phyloP scores from a whole-genome alignment of 1,140 invertebrate species.

The Drosophila grimshawi region DNA sequence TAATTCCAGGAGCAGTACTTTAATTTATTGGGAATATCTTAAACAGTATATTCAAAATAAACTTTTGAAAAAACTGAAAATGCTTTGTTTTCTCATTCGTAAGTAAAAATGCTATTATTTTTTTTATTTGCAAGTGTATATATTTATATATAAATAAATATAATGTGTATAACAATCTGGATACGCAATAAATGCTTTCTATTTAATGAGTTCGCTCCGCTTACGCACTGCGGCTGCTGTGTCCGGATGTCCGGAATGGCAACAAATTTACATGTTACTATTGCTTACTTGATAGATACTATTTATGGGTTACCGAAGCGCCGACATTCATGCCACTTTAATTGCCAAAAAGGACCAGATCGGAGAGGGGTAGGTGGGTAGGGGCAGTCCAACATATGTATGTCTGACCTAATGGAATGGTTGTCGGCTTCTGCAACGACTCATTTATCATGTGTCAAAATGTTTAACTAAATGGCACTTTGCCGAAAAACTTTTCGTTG shows the following conservation, averaged over 20 bases:
- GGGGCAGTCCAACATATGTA: conserved; percentile 56
- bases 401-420: conserved; percentile 57
- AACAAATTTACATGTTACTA: conserved; percentile 46
- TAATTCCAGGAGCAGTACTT: too few species aligned
- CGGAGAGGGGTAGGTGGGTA: background rate
- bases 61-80: too few species aligned
- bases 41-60: too few species aligned
- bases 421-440: conserved; percentile 60
- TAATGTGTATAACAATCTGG: conserved; percentile 30
- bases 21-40: too few species aligned
- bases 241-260: conserved; percentile 17
- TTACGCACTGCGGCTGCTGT: background rate
- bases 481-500: conserved; percentile 65
- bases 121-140: too few species aligned
- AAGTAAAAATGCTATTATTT: too few species aligned
- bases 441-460: conserved; percentile 83
- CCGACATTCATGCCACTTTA: conserved; percentile 54
- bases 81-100: too few species aligned
- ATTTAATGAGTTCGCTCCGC: conserved; percentile 71
- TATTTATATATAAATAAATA: too few species aligned
- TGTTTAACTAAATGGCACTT: conserved; percentile 79
- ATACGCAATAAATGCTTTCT: conserved; percentile 81
- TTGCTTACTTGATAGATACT: conserved; percentile 20
- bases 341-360: conserved; percentile 54
- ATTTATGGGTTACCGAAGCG: conserved; percentile 69